phyloP scores from a whole-genome alignment of 2,113 vertebrate species.

The Tragelaphus buxtoni region DNA sequence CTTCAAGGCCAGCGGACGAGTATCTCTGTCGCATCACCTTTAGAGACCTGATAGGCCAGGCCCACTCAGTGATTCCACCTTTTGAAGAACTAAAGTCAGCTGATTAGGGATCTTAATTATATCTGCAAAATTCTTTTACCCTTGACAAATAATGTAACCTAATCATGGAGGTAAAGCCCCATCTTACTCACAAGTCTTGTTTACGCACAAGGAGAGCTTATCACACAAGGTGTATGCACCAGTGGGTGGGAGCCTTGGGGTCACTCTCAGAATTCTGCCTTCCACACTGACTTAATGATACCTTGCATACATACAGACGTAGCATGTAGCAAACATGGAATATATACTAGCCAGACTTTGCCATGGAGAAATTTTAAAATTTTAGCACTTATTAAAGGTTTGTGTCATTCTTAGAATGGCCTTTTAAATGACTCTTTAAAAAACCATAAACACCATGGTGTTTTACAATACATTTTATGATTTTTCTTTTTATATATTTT shows the following conservation, averaged over 20 bases:
- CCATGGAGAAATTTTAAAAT: background rate
- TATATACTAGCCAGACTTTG: background rate
- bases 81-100: background rate
- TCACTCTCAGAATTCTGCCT: background rate
- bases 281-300: background rate
- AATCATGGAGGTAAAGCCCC: background rate
- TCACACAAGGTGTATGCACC: background rate
- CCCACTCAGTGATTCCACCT: background rate
- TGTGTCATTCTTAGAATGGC: background rate
- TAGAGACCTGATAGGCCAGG: background rate
- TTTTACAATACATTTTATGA: background rate
- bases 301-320: background rate
- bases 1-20: background rate
- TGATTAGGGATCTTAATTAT: background rate
- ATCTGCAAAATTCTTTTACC: background rate
- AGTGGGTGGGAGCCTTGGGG: background rate
- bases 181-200: background rate
- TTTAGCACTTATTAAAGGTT: background rate
- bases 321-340: background rate
- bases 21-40: background rate
- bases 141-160: background rate
- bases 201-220: background rate
- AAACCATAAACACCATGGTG: background rate
- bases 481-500: slow-evolving; percentile 5
- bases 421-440: background rate